Evolutionary conservation across 2,113 vertebrate genomes (phyloP), one percentile per base, ranked within the genome.

Genomic region (Phasianus colchicus): DNA sequence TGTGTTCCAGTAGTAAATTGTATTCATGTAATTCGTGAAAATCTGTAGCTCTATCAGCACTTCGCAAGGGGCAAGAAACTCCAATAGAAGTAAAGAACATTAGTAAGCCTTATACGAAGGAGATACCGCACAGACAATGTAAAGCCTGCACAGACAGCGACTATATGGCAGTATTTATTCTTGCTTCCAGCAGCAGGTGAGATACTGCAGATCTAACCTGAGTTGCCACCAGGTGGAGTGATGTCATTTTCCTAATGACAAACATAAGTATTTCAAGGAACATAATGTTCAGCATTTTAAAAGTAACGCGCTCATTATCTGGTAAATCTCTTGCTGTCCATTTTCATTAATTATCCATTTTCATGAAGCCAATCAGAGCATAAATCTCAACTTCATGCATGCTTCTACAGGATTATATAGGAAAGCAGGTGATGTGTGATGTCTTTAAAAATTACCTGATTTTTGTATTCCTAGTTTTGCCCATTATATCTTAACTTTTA

Each of bases 161-260:
- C 29, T 83, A 58, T 32, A 19, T 4, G 57, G 30, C 3, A 11
- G 21, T 13, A n/a, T 11, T 70, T 54, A 48, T 71, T 58, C 55
- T n/a, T 71, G 34, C 34, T 79, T 93, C 74, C 38, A 92, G 29
- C 21, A 64, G 13, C 15, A 32, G 5, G 11, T 52, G 6, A 61
- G 48, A 2, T 48, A 21, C 22, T 81, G 40, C 2, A 10, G n/a
- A 45, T 90, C 57, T 30, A 61, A 81, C 27, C 6, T 36, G 57
- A 67, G 29, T 75, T 88, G 54, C 92, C 95, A 69, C 76, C 75
- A 95, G 94, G 63, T 86, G 92, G 92, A 95, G 73, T 48, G n/a
- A n/a, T n/a, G n/a, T n/a, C n/a, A n/a, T n/a, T 80, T 32, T 73
- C 13, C 63, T 77, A 48, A 25, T 71, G 20, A 8, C 21, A 52